phyloP scores from a whole-genome alignment of 35 echinoderm and acorn worm genomes.

The Lytechinus pictus region DNA sequence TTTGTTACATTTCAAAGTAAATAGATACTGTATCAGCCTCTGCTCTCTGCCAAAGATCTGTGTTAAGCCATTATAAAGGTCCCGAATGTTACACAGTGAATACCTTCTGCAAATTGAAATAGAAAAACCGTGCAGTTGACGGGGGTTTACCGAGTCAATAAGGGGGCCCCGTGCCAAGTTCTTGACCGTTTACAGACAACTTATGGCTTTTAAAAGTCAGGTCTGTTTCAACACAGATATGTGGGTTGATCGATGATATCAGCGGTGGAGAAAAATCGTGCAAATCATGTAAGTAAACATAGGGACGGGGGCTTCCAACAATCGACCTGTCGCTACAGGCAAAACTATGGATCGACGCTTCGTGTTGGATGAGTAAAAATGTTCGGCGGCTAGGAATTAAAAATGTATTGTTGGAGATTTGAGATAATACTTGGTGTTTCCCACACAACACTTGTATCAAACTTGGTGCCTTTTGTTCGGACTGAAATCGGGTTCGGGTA shows the following conservation, averaged over 20 bases:
- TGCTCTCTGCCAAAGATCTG: neutral
- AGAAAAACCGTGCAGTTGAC: slow-evolving; percentile 21
- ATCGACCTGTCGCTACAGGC: slow-evolving; percentile 35
- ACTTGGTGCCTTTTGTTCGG: slow-evolving; percentile 31
- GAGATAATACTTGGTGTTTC: slow-evolving; percentile 19
- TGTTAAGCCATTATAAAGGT: slow-evolving; percentile 19
- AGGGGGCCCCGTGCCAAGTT: slow-evolving; percentile 25
- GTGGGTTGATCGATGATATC: slow-evolving; percentile 47
- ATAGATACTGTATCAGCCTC: slow-evolving; percentile 37
- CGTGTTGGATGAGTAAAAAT: neutral
- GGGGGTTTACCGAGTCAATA: slow-evolving; percentile 38
- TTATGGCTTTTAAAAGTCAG: slow-evolving; percentile 40
- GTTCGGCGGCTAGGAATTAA: slow-evolving; percentile 28
- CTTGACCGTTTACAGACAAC: slow-evolving; percentile 30
- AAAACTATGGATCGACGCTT: slow-evolving; percentile 6
- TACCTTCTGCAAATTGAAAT: slow-evolving; percentile 29
- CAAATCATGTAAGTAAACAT: slow-evolving; percentile 49
- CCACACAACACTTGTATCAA: slow-evolving; percentile 42
- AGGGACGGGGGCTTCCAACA: slow-evolving; percentile 11
- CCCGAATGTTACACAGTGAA: slow-evolving; percentile 6
- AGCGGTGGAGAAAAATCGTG: slow-evolving; percentile 18
- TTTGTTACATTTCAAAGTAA: slow-evolving; percentile 30
- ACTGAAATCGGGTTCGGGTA: neutral
- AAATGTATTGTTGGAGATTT: slow-evolving; percentile 17
- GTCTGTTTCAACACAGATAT: slow-evolving; percentile 48